Base-by-base conservation (phyloP, 2,797 vertebrate genomes). In the Semaprochilodus insignis region DNA sequence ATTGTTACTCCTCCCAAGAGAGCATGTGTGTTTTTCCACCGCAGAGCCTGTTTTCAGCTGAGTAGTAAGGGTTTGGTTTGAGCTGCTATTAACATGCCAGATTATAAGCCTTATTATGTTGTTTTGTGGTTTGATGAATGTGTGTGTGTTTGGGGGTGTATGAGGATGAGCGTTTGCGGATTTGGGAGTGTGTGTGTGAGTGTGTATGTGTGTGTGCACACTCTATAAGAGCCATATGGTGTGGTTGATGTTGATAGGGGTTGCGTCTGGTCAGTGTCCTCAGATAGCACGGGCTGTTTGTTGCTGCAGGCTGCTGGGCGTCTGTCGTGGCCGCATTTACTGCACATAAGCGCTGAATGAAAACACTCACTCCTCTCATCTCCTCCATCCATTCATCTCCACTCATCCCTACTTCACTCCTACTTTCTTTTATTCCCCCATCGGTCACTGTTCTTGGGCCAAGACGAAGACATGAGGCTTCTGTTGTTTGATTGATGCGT, bases 221-320 rank as follows among this genome's bases (percentile, higher is more conserved):
- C 6, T 17, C 62, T 74, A 77, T 74, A 74, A 25, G 62, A 74
- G 76, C 77, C 82, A 80, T 75, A 80, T 83, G 82, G 82, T 75
- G 72, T 36, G 31, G 79, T 69, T n/a, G 57, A n/a, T 51, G 77
- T 71, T 70, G 83, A 80, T 71, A 63, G 66, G 86, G 84, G 87
- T 86, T 81, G 81, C 77, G 80, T 83, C 83, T 74, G 81, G 78
- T 87, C 83, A 78, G 78, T 88, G 88, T 92, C 92, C 91, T 93
- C 83, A 87, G 14, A 70, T 85, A 65, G 59, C 89, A 88, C 85
- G 63, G 21, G 40, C 72, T 77, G 76, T 83, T 80, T 67, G 7
- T 75, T 65, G 71, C 77, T 78, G 51, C 67, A 60, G 75, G 65
- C 82, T 62, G 65, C 36, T 63, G 52, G 60, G 17, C 27, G 23